These are phyloP conservation scores for Lamproptera curius DNA, from an alignment of 2,888 invertebrate species.

Conservation along the genomic window DNA sequence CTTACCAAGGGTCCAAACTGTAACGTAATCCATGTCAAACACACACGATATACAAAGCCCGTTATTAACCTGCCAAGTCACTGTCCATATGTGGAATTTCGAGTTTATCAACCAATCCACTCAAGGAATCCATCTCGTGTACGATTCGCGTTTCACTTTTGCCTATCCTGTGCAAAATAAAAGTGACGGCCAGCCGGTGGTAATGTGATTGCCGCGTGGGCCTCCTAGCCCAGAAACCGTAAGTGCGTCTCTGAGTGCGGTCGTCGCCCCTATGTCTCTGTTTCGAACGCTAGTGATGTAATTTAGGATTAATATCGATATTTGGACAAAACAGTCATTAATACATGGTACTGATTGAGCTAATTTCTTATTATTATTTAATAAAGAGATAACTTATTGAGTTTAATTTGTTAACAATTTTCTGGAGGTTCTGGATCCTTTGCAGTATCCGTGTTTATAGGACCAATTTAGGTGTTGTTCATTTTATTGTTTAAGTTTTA, in stretches of 20 bases:
- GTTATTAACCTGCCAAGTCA: slow-evolving; percentile 3
- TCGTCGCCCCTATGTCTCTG: slow-evolving; percentile 1
- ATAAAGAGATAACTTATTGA: no score
- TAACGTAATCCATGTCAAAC: neutral
- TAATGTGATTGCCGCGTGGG: slow-evolving; percentile 21
- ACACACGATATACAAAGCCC: neutral
- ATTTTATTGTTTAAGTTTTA: no score
- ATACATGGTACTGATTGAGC: no score
- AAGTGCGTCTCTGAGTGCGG: slow-evolving; percentile 12
- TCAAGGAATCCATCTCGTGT: slow-evolving; percentile 6
- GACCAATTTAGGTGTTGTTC: no score
- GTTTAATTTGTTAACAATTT: no score
- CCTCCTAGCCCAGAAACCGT: slow-evolving; percentile 13
- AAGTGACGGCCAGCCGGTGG: slow-evolving; percentile 17
- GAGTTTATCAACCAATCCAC: slow-evolving; percentile 16
- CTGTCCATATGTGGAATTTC: slow-evolving; percentile 7
- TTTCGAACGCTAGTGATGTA: slow-evolving; percentile 5
- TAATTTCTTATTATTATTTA: no score
- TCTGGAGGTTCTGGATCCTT: no score
- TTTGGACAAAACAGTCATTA: neutral
- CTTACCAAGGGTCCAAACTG: no score
- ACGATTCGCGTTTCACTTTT: slow-evolving; percentile 9
- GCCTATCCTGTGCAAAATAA: slow-evolving; percentile 13
- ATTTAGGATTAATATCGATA: neutral
- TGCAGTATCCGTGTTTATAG: no score